phyloP scores from a whole-genome alignment of 2,113 vertebrate species.

The Oriolus oriolus region DNA sequence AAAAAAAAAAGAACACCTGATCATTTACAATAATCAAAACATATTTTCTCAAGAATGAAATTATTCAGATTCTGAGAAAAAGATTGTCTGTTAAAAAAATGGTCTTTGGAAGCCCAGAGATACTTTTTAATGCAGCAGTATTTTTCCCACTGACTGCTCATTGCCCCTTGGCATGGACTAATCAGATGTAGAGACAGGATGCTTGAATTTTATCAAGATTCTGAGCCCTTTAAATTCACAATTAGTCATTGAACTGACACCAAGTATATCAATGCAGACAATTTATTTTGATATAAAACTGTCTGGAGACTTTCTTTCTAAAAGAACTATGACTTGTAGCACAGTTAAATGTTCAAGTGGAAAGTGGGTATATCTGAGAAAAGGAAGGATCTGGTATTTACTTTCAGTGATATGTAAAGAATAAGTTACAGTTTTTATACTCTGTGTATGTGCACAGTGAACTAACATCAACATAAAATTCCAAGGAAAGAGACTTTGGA shows the following conservation, averaged over 20 bases:
- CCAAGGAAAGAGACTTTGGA: neutral
- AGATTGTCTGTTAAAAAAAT: neutral
- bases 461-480: neutral
- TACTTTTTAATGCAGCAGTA: neutral
- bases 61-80: neutral
- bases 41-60: neutral
- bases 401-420: neutral
- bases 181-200: constrained; percentile 8
- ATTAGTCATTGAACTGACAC: constrained; percentile 31
- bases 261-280: neutral
- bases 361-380: neutral
- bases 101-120: neutral
- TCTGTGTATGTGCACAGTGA: neutral
- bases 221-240: constrained; percentile 25
- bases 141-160: constrained; percentile 7
- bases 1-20: neutral
- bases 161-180: neutral
- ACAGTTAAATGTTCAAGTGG: neutral
- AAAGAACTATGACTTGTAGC: neutral
- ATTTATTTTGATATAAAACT: constrained; percentile 14
- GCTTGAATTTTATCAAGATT: constrained; percentile 18
- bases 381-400: neutral
- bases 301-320: neutral
- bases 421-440: neutral
- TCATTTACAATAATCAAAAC: neutral